Evolutionary conservation across 2,888 invertebrate species (phyloP).

Genomic region (Callimorpha dominula): DNA sequence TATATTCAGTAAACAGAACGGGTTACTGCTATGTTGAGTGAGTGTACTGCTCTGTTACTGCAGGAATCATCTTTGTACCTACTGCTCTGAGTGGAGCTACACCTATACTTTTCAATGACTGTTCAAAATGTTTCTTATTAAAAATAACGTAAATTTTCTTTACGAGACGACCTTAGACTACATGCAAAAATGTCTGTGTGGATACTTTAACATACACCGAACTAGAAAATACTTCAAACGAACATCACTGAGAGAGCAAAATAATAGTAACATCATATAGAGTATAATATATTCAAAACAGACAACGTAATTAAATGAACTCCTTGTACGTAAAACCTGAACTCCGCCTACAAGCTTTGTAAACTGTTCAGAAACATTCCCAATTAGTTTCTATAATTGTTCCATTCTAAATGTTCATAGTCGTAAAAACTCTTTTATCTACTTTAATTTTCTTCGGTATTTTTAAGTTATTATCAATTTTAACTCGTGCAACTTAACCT

Average conservation of each 20-base stretch:
- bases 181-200: no score
- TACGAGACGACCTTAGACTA: no score
- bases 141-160: no score
- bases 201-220: neutral
- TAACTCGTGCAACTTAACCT: neutral
- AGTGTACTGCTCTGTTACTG: no score
- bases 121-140: no score
- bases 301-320: conserved; percentile 12
- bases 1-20: no score
- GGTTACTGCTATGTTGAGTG: no score
- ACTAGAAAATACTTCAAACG: neutral
- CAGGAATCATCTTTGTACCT: no score
- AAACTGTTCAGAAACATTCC: conserved; percentile 48
- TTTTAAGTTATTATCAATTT: neutral
- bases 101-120: no score
- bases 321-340: conserved; percentile 11
- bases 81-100: no score
- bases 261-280: neutral
- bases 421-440: neutral
- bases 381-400: conserved; percentile 26
- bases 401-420: neutral
- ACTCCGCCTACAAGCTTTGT: conserved; percentile 6
- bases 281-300: neutral
- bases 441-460: neutral
- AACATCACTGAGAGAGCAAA: neutral